A percentile compares a stretch with the other conserved stretches of the same genome.
Evolutionary conservation across 2,888 invertebrate species (phyloP).

Genomic region (Eurois occulta): DNA sequence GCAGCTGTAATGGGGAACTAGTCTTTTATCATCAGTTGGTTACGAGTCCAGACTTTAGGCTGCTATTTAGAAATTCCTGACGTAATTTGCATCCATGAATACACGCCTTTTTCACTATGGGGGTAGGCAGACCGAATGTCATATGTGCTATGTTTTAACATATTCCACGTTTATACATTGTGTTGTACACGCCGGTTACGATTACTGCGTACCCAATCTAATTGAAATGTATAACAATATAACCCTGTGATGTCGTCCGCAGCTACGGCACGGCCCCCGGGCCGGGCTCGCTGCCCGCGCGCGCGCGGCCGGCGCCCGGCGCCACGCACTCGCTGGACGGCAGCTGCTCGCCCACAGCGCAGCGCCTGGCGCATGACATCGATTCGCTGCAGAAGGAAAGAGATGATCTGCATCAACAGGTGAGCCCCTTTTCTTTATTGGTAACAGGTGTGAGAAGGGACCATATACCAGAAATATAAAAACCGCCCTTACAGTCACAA

Average conservation of each 20-base stretch:
- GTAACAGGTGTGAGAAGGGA: neutral
- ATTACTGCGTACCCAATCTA: neutral
- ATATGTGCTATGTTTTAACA: neutral
- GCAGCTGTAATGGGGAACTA: neutral
- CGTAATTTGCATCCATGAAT: neutral
- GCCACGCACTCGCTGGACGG: conserved; percentile 72
- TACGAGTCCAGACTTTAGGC: neutral
- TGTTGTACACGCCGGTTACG: neutral
- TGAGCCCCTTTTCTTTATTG: neutral
- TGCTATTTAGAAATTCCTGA: neutral
- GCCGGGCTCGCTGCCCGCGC: conserved; percentile 59
- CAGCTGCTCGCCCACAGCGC: conserved; percentile 70
- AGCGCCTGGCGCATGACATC: conserved; percentile 90
- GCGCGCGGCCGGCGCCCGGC: neutral
- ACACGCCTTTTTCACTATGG: neutral
- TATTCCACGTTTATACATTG: neutral
- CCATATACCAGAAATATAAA: neutral
- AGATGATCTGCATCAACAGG: conserved; percentile 94
- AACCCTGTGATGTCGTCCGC: neutral
- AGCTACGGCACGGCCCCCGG: conserved; percentile 79
- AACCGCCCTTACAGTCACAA: neutral
- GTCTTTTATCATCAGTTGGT: neutral
- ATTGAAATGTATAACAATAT: too few relatives aligned
- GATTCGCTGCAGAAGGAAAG: conserved; percentile 92
- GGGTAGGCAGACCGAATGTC: neutral